Evolutionary conservation across 2,797 vertebrate species (phyloP).

Genomic region (Pangasius sanitwongsei): DNA sequence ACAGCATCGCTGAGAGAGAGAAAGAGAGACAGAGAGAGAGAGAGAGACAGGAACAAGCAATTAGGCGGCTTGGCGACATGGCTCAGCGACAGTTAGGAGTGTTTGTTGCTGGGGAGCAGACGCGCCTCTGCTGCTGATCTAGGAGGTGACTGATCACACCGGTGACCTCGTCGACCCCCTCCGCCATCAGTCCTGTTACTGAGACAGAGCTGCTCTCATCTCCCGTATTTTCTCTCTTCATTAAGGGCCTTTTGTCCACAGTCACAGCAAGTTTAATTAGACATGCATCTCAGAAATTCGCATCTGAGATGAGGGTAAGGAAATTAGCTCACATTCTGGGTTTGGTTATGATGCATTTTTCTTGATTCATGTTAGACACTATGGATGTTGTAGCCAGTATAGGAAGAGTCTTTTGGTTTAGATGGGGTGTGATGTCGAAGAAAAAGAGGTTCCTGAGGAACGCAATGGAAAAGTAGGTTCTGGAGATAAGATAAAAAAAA

Average conservation of each 20-base stretch:
- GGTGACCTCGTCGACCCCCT: conserved; percentile 77
- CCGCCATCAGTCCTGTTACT: conserved; percentile 51
- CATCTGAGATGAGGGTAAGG: conserved; percentile 10
- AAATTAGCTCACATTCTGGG: conserved; percentile 23
- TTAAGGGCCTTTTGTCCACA: conserved; percentile 38
- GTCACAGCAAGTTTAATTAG: conserved; percentile 50
- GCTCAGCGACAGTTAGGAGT: conserved; percentile 75
- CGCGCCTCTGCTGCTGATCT: conserved; percentile 63
- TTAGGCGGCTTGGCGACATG: conserved; percentile 77
- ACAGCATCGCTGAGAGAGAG: conserved; percentile 84
- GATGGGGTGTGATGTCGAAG: conserved; percentile 52
- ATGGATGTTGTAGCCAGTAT: not conserved
- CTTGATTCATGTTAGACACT: conserved; percentile 13
- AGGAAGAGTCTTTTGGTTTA: conserved; percentile 19
- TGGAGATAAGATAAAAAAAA: conserved; percentile 76
- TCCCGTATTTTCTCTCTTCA: conserved; percentile 41
- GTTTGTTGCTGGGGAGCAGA: conserved; percentile 71
- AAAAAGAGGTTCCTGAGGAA: conserved; percentile 66
- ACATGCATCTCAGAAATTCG: conserved; percentile 38
- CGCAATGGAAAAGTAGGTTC: conserved; percentile 73
- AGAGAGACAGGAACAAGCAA: conserved; percentile 74
- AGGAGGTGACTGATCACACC: conserved; percentile 69
- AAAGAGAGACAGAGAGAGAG: conserved; percentile 39
- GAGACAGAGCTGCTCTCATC: conserved; percentile 28
- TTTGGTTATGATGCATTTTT: conserved; percentile 28